phyloP scores from a whole-genome alignment of 37 sponge, comb jelly and placozoan genomes.

The Haliclona indistincta region DNA sequence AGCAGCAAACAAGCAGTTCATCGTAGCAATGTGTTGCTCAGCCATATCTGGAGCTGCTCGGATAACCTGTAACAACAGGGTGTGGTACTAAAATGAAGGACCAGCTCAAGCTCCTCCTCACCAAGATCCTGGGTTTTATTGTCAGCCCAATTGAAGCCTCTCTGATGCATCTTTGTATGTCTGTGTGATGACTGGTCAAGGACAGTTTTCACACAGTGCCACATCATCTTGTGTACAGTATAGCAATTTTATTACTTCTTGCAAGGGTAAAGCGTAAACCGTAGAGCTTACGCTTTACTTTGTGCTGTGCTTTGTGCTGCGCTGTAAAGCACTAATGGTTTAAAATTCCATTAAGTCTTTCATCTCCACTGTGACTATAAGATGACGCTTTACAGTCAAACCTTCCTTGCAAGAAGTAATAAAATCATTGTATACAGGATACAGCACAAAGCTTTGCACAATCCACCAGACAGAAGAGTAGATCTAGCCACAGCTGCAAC shows the following conservation, averaged over 20 bases:
- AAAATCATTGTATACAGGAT: too few species aligned
- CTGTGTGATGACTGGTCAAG: slow-evolving; percentile 22
- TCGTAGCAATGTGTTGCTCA: slow-evolving; percentile 72
- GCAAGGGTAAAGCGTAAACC: too few species aligned
- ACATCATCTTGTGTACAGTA: background rate
- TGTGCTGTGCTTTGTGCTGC: too few species aligned
- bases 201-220: background rate
- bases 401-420: background rate
- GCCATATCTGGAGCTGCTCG: slow-evolving; percentile 65
- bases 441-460: slow-evolving; percentile 70
- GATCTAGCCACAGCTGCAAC: slow-evolving; percentile 13
- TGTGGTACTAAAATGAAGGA: background rate
- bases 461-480: slow-evolving; percentile 51
- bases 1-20: slow-evolving; percentile 97
- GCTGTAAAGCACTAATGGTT: too few species aligned
- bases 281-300: too few species aligned
- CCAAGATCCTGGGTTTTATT: slow-evolving; percentile 55
- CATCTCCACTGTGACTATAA: too few species aligned
- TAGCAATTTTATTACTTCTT: background rate
- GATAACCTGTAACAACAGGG: slow-evolving; percentile 44
- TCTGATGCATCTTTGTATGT: slow-evolving; percentile 55
- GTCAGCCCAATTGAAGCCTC: slow-evolving; percentile 45
- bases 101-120: background rate
- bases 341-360: too few species aligned
- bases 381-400: too few species aligned